A percentile compares a stretch with the other conserved stretches of the same genome.
Conservation (phyloP, 2,113 vertebrate genomes). For the Myotis davidii region DNA sequence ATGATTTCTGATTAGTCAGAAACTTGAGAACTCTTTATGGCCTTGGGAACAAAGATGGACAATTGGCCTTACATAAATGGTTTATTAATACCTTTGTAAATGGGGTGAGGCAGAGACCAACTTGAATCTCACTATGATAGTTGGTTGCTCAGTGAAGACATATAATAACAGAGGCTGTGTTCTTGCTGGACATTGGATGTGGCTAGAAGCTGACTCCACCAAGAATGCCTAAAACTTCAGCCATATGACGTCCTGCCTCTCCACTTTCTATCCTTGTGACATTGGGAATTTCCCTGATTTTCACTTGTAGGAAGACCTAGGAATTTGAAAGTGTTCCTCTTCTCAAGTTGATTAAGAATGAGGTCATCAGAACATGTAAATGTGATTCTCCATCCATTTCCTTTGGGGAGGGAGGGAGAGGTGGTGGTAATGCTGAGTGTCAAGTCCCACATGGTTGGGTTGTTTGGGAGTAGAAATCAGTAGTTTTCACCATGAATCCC, state of each 20-base stretch:
- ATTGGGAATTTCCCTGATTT: neutral
- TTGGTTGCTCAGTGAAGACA: neutral
- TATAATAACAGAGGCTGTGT: accelerated
- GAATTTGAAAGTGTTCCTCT: neutral
- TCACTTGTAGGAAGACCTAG: neutral
- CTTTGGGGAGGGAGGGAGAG: neutral
- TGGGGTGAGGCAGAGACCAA: neutral
- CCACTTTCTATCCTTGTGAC: neutral
- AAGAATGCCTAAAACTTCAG: neutral
- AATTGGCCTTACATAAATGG: neutral
- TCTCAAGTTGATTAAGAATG: neutral
- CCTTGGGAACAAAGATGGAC: neutral
- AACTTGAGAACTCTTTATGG: conserved; percentile 5
- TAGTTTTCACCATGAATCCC: neutral
- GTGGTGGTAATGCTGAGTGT: neutral
- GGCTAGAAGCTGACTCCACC: neutral
- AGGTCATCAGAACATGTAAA: neutral
- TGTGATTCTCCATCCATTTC: neutral
- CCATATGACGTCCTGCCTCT: neutral
- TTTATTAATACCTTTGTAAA: neutral
- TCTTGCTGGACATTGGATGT: accelerated
- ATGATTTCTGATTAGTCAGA: conserved; percentile 36
- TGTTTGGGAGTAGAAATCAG: neutral
- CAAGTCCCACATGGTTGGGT: neutral
- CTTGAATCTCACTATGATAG: neutral